A percentile compares a stretch with the other conserved stretches of the same genome.
Evolutionary conservation across 2,113 vertebrate genomes (phyloP).

Genomic region (Panthera tigris): DNA sequence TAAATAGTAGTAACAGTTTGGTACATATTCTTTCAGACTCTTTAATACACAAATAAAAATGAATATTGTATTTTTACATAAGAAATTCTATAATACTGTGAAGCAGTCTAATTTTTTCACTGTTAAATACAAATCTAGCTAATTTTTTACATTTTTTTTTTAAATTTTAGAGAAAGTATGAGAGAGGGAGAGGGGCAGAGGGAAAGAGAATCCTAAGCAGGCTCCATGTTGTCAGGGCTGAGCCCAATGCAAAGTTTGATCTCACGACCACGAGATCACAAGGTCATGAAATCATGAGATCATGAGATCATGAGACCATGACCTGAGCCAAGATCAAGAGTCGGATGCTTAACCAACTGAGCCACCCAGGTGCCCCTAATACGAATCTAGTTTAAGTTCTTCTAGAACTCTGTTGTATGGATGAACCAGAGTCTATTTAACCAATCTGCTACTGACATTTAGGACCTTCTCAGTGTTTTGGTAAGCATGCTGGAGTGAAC

Average conservation of each 20-base stretch:
- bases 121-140: neutral
- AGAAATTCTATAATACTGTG: neutral
- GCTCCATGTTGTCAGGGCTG: no score
- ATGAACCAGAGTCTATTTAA: neutral
- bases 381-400: neutral
- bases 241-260: no score
- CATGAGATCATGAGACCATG: no score
- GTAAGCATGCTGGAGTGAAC: neutral
- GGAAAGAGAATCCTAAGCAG: no score
- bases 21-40: neutral
- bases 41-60: neutral
- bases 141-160: no score
- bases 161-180: no score
- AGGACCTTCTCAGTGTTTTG: neutral
- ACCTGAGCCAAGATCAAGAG: no score
- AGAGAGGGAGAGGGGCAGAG: no score
- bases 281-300: no score
- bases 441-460: neutral
- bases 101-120: neutral
- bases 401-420: neutral
- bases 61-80: neutral
- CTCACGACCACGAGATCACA: no score
- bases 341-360: no score
- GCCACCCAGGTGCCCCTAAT: neutral
- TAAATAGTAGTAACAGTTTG: neutral